Evolutionary conservation across 2,888 invertebrate species (phyloP).

Genomic region (Hoplodrina blanda): DNA sequence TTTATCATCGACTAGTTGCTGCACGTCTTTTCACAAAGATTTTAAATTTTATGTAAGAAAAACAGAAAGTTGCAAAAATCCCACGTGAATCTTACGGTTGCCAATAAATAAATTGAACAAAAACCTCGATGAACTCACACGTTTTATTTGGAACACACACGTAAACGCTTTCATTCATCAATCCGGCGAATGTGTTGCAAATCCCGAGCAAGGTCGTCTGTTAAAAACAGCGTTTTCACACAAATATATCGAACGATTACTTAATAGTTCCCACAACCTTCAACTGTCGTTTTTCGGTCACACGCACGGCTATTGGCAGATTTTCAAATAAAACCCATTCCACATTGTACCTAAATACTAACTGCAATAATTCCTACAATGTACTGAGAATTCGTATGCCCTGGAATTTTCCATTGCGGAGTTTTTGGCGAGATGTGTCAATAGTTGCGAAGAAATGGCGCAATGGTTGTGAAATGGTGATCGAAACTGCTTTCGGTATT

Average conservation of each 20-base stretch:
- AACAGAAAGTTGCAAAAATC: conserved; percentile 15
- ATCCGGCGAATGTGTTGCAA: conserved; percentile 54
- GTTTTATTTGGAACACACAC: conserved; percentile 56
- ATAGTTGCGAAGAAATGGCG: conserved; percentile 37
- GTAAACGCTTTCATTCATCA: conserved; percentile 63
- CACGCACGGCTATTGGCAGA: conserved; percentile 72
- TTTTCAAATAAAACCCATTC: conserved; percentile 69
- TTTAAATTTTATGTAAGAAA: conserved; percentile 15
- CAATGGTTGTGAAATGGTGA: conserved; percentile 40
- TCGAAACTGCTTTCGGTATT: conserved; percentile 35
- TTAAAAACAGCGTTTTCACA: conserved; percentile 58
- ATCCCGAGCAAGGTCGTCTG: conserved; percentile 60
- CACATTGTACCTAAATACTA: conserved; percentile 30
- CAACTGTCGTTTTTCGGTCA: conserved; percentile 72
- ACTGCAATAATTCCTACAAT: conserved; percentile 44
- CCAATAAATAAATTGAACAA: conserved; percentile 46
- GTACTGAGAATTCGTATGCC: conserved; percentile 36
- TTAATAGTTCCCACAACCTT: conserved; percentile 74
- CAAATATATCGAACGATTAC: conserved; percentile 66
- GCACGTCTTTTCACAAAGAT: neutral
- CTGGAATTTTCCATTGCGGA: conserved; percentile 34
- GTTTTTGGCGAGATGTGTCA: conserved; percentile 33
- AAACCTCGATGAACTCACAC: conserved; percentile 47
- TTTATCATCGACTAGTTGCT: no score
- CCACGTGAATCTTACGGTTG: conserved; percentile 23